Evolutionary conservation across 2,797 vertebrate species (phyloP), one percentile per base, ranked within the genome.

Genomic region (Melanotaenia parkinsoni): DNA sequence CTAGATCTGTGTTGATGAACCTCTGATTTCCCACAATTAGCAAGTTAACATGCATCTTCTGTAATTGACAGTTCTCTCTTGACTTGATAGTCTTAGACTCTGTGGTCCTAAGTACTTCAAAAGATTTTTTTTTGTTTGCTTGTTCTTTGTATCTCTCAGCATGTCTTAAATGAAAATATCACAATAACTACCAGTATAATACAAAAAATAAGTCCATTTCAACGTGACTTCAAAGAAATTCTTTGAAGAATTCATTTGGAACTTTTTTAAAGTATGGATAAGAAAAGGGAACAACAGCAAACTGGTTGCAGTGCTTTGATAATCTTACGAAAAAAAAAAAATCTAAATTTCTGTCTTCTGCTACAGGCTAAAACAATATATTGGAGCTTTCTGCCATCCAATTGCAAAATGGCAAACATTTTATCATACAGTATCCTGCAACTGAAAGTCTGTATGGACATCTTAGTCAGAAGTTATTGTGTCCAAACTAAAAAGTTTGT

Each of bases 361-460:
- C 26, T 14, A 56, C 24, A 56, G 26, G 24, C 2, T 8, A 16
- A 26, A 28, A 47, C n/a, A 47, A 47, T 47, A 47, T n/a, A 18
- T n/a, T 20, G 20, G 45, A 58, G 26, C 13, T 18, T 61, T 57
- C 72, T 54, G 58, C 67, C 50, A 58, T 30, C 43, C 9, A n/a
- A 58, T 30, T 50, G 22, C 50, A 77, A 84, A 83, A 86, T 69
- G 50, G 35, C 33, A 70, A 64, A 72, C 61, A 71, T 68, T 64
- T 4, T 51, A 45, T 35, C 32, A 60, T 32, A n/a, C 20, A 47
- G 45, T 18, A 61, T 67, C 56, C 78, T 67, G 28, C 61, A 74
- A 86, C 77, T 89, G 59, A 91, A 93, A 88, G 51, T 51, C 79
- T 76, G 84, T 82, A 74, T 63, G 53, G 20, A 74, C 60, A 50